phyloP scores from a whole-genome alignment of 2,888 invertebrate genomes.

The Lysandra bellargus region DNA sequence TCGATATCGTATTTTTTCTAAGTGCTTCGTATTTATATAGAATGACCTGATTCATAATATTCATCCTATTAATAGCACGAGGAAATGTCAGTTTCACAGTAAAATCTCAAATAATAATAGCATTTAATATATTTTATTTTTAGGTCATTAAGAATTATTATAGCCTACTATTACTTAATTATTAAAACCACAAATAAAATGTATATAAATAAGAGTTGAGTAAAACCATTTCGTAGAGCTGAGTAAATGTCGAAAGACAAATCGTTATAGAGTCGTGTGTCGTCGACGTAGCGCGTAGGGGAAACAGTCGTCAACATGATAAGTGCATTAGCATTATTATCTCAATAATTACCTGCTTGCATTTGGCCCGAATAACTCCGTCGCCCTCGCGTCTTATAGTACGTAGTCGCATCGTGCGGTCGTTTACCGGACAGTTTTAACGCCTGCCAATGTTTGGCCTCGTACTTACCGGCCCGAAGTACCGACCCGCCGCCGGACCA shows the following conservation, averaged over 20 bases:
- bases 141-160: neutral
- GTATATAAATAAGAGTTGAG: neutral
- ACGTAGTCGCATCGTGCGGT: slow-evolving; percentile 48
- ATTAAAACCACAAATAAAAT: neutral
- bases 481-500: slow-evolving; percentile 52
- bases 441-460: slow-evolving; percentile 64
- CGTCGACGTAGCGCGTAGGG: slow-evolving; percentile 60
- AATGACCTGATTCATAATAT: neutral
- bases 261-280: slow-evolving; percentile 53
- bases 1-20: neutral
- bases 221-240: neutral
- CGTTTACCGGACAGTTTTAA: slow-evolving; percentile 52
- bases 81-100: neutral
- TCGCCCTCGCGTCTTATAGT: slow-evolving; percentile 64
- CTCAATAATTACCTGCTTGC: slow-evolving; percentile 78
- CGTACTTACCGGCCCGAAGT: slow-evolving; percentile 58
- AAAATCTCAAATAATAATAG: neutral
- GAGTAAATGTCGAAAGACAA: slow-evolving; percentile 44
- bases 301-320: slow-evolving; percentile 77
- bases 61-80: neutral
- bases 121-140: neutral
- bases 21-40: neutral
- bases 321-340: slow-evolving; percentile 81
- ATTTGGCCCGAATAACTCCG: slow-evolving; percentile 69
- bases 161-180: neutral